These are phyloP conservation scores for Tragelaphus scriptus DNA, from an alignment of 2,113 vertebrate genomes.

Conservation along the genomic window DNA sequence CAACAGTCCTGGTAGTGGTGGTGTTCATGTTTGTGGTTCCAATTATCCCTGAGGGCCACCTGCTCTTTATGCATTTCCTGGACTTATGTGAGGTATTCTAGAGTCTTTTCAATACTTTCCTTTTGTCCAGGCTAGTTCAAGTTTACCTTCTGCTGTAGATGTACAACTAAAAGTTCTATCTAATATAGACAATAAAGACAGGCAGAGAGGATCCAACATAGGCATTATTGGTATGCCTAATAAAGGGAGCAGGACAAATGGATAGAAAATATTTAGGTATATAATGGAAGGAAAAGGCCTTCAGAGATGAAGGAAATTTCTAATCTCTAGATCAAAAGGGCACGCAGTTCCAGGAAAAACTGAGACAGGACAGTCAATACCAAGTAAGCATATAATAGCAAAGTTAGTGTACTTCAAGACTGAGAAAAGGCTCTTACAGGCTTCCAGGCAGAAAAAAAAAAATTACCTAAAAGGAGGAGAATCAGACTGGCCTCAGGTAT, in stretches of 20 bases:
- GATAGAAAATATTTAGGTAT: background rate
- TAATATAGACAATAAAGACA: background rate
- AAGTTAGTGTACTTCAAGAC: background rate
- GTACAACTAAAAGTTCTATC: background rate
- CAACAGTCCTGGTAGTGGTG: background rate
- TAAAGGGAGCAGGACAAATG: background rate
- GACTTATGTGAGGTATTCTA: background rate
- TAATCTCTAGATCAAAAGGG: background rate
- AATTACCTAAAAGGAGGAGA: background rate
- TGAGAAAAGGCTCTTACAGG: background rate
- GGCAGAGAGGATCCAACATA: conserved; percentile 26
- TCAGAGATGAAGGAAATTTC: background rate
- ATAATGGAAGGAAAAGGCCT: background rate
- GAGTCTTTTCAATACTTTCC: background rate
- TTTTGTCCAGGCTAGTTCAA: background rate
- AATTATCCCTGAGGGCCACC: background rate
- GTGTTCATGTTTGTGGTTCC: background rate
- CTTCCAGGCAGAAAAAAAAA: background rate
- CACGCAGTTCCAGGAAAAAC: background rate
- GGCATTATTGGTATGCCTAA: background rate
- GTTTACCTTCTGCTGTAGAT: background rate
- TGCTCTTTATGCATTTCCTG: background rate
- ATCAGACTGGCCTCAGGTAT: background rate
- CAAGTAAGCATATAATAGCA: background rate
- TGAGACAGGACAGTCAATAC: background rate